Base-by-base conservation (phyloP, 2,797 vertebrate genomes). In the Neosalanx taihuensis region DNA sequence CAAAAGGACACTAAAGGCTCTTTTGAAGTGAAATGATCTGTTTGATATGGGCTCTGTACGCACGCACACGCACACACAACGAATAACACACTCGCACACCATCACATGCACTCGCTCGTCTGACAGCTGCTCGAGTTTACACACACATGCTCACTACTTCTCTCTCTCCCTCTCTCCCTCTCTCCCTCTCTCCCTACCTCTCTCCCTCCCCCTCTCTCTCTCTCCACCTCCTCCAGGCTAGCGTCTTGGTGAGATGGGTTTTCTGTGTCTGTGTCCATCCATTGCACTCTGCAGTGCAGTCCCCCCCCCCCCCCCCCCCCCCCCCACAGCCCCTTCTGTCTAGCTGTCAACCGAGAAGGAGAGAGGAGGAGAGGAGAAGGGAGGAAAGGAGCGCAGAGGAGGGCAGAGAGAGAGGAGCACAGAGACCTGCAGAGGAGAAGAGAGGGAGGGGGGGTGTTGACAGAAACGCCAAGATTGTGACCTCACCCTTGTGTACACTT, bases 371-470 rank as follows among this genome's bases (percentile, higher is more conserved):
- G 77, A 66, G 79, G 75, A 75, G 63, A 75, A 53, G 12, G 65
- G 76, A 65, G 69, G 46, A 58, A 74, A 37, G 49, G 59, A 76
- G 18, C 13, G 58, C 10, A 69, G 65, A 80, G 49, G n/a, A 72
- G 69, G 18, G 68, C 69, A 66, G 59, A 46, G 70, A 41, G 41
- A 41, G 41, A 12, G 3, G 41, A 35, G 33, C 33, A 35, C 33
- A 35, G 33, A 12, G 41, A 41, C 7, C 71, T 81, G 65, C 30
- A 73, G 51, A 58, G 65, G 60, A 26, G 23, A 69, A 33, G 66
- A 29, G 79, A 72, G 31, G 72, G 72, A 67, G 76, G 77, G 81
- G 83, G 46, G 60, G 69, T 73, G 75, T 69, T 75, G 79, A 69
- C 41, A 80, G 67, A 72, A 81, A 76, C 41, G 10, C 41, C 12